These are phyloP conservation scores for Sinotaia quadrata DNA, from an alignment of 2,888 invertebrate species.

Conservation along the genomic window DNA sequence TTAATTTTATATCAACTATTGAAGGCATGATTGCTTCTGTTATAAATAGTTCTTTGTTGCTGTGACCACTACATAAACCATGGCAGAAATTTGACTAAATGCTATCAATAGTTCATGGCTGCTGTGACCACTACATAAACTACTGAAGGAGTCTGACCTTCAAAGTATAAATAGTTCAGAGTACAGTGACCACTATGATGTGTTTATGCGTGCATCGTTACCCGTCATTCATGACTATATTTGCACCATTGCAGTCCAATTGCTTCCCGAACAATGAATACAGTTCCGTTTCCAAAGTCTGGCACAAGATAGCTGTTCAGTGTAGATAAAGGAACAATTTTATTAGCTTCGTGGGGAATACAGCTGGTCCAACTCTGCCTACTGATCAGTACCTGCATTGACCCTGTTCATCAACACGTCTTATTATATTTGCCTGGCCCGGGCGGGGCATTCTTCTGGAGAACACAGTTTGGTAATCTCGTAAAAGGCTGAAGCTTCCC, in stretches of 20 bases:
- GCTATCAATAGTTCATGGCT: no score
- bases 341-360: constrained; percentile 3
- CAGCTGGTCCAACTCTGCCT: neutral
- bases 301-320: neutral
- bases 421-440: no score
- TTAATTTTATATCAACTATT: no score
- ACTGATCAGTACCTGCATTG: constrained; percentile 4
- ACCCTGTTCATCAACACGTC: no score
- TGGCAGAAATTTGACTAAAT: no score
- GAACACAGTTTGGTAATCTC: constrained; percentile 6
- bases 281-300: neutral
- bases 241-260: constrained; percentile 27
- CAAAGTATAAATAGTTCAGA: no score
- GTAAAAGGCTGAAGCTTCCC: neutral
- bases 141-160: no score
- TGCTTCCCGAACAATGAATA: constrained; percentile 14
- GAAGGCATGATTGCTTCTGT: no score
- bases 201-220: constrained; percentile 26
- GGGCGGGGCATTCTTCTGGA: constrained; percentile 9
- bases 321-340: constrained; percentile 10
- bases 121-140: no score
- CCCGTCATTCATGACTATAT: constrained; percentile 21
- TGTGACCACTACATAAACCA: no score
- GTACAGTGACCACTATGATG: constrained; percentile 9
- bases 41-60: no score